Base-by-base conservation (phyloP, 2,888 invertebrate species). In the Andrena dorsata region DNA sequence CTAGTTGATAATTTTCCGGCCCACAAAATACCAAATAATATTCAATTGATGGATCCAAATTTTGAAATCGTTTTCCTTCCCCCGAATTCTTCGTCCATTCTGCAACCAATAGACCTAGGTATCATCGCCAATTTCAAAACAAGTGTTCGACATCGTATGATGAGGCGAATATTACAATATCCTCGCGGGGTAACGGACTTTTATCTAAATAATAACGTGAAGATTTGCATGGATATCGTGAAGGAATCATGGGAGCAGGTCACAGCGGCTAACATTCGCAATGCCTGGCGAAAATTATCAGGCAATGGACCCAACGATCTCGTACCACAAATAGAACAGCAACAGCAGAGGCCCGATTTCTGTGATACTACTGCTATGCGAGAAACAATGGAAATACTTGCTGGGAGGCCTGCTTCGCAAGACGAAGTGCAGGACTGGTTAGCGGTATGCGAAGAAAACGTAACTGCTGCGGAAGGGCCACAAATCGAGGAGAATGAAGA, bases 151-250 rank as follows among this genome's bases (percentile, higher is more conserved):
- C 58, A 58, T 20, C 58, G 28, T 10, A 47, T 70, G 58, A 16
- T 70, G 28, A 58, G 26, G 58, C 41, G 47, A 10, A 20, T 70
- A 8, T 8, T 60, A 20, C 58, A 58, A 5, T 47, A 28, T 60
- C 47, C 70, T 13, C 16, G 41, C 13, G 47, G 58, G 20, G 20
- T 70, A 2, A 7, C 51, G 51, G 32, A 68, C n/a, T 49, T 65
- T n/a, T 65, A 65, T 28, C 20, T 47, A 28, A 5, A 66, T 30
- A 30, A 66, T 20, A 30, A 51, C 20, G 16, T 66, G 20, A 66
- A 66, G 65, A 49, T 49, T 51, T 66, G 65, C 5, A 28, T 66
- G 23, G 20, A 66, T 66, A 28, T 49, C 3, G 30, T 68, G 23
- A 32, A 20, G 23, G 53, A 66, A 30, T 47, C 28, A 28, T 66